phyloP scores from a whole-genome alignment of 2,113 vertebrate genomes.

The Smithornis capensis region DNA sequence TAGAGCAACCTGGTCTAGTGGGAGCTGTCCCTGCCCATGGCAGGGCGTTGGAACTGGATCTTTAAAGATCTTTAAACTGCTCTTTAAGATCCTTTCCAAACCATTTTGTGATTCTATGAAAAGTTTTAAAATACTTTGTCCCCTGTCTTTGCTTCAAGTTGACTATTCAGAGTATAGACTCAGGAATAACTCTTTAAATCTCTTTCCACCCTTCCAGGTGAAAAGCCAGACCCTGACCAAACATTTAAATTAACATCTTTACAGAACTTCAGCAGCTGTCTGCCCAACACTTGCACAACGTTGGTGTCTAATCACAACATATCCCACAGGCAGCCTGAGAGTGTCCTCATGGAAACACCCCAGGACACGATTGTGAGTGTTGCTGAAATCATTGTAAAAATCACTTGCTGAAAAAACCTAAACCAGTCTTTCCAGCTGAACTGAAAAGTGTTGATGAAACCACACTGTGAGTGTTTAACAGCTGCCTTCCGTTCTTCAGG shows the following conservation, averaged over 20 bases:
- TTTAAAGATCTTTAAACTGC: too few species aligned
- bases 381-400: not conserved
- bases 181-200: not conserved
- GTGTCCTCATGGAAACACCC: constrained; percentile 93
- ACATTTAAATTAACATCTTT: constrained; percentile 94
- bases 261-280: constrained; percentile 88
- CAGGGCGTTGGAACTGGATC: not conserved
- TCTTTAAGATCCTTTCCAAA: not conserved
- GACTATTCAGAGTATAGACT: not conserved
- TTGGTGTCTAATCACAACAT: constrained; percentile 85
- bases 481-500: constrained; percentile 76
- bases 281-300: constrained; percentile 86
- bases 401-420: not conserved
- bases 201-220: constrained; percentile 77
- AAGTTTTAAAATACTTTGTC: not conserved
- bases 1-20: not conserved
- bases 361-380: constrained; percentile 95
- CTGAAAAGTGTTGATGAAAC: not conserved
- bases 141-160: not conserved
- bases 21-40: not conserved
- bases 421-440: not conserved
- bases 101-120: not conserved
- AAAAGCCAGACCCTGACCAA: constrained; percentile 98
- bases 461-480: not conserved
- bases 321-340: constrained; percentile 88